Evolutionary conservation across 1,140 invertebrate species (phyloP).

Genomic region (Eurosta solidaginis): DNA sequence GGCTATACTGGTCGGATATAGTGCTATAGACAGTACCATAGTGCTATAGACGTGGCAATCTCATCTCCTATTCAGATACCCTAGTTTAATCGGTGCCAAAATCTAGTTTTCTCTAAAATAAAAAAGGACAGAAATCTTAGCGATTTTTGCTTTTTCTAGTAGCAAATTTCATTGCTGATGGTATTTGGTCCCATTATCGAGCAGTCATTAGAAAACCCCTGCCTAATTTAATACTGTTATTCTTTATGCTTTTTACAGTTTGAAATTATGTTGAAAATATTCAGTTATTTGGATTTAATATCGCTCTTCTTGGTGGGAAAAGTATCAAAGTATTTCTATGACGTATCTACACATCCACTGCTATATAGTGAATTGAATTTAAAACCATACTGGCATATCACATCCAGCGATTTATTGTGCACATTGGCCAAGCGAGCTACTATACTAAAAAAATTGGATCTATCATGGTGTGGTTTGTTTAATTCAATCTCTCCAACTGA

Average conservation of each 20-base stretch:
- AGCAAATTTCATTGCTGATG: too few relatives aligned
- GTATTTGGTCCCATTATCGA: too few relatives aligned
- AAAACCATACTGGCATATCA: conserved; percentile 72
- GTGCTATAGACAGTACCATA: too few relatives aligned
- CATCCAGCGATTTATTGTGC: conserved; percentile 60
- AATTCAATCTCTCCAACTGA: conserved; percentile 57
- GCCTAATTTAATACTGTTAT: neutral
- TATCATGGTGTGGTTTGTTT: conserved; percentile 88
- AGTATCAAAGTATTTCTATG: conserved; percentile 75
- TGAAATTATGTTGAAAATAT: conserved; percentile 63
- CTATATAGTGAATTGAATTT: conserved; percentile 81
- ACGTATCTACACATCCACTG: conserved; percentile 74
- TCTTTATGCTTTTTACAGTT: conserved; percentile 50
- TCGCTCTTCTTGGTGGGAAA: conserved; percentile 76
- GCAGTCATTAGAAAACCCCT: too few relatives aligned
- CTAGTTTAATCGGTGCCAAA: too few relatives aligned
- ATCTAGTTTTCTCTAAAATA: too few relatives aligned
- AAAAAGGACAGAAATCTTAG: too few relatives aligned
- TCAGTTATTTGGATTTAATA: conserved; percentile 74
- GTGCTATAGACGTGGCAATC: too few relatives aligned
- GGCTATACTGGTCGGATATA: too few relatives aligned
- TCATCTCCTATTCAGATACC: too few relatives aligned
- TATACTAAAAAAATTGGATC: conserved; percentile 76
- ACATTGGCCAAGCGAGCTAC: conserved; percentile 64
- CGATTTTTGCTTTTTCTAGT: too few relatives aligned